Conservation (phyloP, 1,140 invertebrate genomes). For the Macrobrachium nipponense region DNA sequence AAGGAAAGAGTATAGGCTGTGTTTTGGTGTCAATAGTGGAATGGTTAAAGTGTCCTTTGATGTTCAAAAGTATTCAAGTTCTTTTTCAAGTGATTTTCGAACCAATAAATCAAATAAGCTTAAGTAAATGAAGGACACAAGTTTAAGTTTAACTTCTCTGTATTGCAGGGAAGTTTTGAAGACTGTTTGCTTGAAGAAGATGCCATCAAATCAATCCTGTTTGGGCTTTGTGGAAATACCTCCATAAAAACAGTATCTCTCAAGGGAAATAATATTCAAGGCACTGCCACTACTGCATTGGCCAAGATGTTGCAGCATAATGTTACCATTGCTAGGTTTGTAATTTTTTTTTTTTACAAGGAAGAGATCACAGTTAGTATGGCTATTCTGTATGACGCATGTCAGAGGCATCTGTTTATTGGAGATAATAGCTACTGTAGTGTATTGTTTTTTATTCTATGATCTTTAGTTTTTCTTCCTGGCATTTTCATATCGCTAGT, state of each 20-base stretch:
- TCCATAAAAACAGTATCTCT: slow-evolving; percentile 43
- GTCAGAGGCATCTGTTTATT: neutral
- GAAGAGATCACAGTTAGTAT: neutral
- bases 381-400: neutral
- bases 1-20: no score
- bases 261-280: slow-evolving; percentile 45
- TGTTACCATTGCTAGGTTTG: slow-evolving; percentile 25
- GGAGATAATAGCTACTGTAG: neutral
- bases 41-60: no score
- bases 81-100: neutral
- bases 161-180: slow-evolving; percentile 45
- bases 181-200: slow-evolving; percentile 48
- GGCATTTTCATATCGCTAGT: neutral
- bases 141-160: neutral
- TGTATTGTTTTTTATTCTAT: neutral
- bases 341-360: neutral
- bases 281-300: slow-evolving; percentile 29
- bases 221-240: slow-evolving; percentile 46
- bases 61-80: no score
- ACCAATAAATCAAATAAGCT: neutral
- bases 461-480: neutral
- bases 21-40: no score
- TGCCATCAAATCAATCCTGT: slow-evolving; percentile 45
- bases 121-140: neutral
- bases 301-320: slow-evolving; percentile 49